Conservation (phyloP, 2,113 vertebrate species). For the Centropus unirufus region DNA sequence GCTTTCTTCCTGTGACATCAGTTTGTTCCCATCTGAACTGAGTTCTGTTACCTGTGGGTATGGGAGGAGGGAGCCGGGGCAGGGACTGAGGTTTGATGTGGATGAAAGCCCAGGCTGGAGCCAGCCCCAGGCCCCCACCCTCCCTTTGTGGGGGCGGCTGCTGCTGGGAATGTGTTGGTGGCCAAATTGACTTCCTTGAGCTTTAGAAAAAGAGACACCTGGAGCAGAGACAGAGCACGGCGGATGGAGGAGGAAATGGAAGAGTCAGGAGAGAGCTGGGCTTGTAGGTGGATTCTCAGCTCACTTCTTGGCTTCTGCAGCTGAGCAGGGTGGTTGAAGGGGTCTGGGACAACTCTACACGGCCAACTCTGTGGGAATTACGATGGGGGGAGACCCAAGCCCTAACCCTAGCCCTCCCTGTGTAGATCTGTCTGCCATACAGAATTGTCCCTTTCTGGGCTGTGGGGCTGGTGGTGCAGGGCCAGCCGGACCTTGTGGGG, state of each 20-base stretch:
- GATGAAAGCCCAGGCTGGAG: no score
- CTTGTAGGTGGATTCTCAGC: background rate
- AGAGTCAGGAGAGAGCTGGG: background rate
- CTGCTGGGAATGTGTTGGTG: background rate
- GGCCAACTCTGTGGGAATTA: no score
- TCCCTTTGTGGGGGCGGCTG: background rate
- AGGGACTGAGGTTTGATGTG: background rate
- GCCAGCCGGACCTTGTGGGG: background rate
- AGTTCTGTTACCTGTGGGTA: background rate
- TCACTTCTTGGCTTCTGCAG: background rate
- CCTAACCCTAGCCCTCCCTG: no score
- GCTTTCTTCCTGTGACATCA: background rate
- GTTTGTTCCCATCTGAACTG: background rate
- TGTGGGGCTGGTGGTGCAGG: background rate
- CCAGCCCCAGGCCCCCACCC: rapidly evolving
- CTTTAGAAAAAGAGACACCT: background rate
- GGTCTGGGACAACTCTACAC: no score
- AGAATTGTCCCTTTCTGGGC: no score
- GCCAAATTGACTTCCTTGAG: background rate
- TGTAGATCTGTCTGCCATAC: no score
- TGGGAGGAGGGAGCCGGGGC: background rate
- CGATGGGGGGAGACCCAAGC: no score
- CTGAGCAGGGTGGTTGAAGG: background rate
- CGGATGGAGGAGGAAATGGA: background rate
- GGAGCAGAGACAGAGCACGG: background rate